These are phyloP conservation scores for Halocaridina rubra DNA, from an alignment of 2,888 invertebrate genomes.

Conservation along the genomic window DNA sequence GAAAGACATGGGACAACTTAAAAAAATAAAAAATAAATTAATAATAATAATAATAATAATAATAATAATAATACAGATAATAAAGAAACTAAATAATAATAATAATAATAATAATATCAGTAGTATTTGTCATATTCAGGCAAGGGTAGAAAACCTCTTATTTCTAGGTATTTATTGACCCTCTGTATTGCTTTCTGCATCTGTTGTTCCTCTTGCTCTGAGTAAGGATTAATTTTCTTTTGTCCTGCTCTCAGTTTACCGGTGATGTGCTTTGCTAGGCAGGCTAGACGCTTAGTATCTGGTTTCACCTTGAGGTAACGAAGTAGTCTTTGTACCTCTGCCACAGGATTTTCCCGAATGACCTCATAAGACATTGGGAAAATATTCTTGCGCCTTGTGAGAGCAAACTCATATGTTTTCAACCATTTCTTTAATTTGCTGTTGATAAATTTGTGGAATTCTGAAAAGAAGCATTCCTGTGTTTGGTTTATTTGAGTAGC, in stretches of 20 bases:
- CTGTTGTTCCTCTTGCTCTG: neutral
- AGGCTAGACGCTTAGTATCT: neutral
- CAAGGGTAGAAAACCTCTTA: neutral
- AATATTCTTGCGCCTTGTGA: neutral
- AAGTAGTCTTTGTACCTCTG: neutral
- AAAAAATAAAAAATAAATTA: too few species aligned
- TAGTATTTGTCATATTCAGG: neutral
- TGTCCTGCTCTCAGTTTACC: neutral
- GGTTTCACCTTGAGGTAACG: neutral
- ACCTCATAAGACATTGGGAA: neutral
- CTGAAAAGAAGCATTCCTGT: too few species aligned
- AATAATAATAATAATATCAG: too few species aligned
- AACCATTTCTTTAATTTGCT: neutral
- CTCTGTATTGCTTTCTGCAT: neutral
- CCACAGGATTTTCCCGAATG: neutral
- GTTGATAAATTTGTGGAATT: neutral
- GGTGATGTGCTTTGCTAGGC: conserved; percentile 2
- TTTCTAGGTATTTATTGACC: neutral
- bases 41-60: too few species aligned
- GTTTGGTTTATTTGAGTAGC: too few species aligned
- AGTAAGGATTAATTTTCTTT: conserved; percentile 12
- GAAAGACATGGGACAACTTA: too few species aligned
- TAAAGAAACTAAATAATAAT: too few species aligned
- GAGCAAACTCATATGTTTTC: neutral
- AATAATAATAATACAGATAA: too few species aligned